These are phyloP conservation scores for Drosophila oshimai DNA, from an alignment of 1,140 invertebrate genomes.

Conservation along the genomic window DNA sequence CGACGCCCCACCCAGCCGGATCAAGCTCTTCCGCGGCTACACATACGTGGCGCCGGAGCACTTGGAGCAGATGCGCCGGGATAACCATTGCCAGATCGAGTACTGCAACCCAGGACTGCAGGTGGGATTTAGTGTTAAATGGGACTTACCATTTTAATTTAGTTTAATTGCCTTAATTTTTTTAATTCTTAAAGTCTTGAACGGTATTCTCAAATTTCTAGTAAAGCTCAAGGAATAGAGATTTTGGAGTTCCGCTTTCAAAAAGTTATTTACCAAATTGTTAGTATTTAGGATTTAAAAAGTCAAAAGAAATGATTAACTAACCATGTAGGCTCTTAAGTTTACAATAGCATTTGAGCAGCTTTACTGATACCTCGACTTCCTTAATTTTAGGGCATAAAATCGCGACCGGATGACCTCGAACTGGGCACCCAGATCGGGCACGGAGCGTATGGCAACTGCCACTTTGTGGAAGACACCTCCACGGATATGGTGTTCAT, in stretches of 20 bases:
- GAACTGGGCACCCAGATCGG: conserved; percentile 45
- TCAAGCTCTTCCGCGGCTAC: conserved; percentile 95
- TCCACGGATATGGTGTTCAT: conserved; percentile 59
- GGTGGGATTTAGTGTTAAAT: too few relatives aligned
- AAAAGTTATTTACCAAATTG: too few relatives aligned
- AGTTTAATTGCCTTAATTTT: too few relatives aligned
- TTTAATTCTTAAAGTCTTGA: too few relatives aligned
- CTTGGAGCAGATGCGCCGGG: conserved; percentile 55
- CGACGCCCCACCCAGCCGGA: conserved; percentile 91
- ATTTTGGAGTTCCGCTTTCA: too few relatives aligned
- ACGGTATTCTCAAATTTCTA: too few relatives aligned
- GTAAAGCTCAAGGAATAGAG: too few relatives aligned
- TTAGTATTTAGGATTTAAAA: too few relatives aligned
- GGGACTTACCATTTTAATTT: too few relatives aligned
- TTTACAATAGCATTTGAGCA: background rate
- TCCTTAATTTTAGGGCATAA: conserved; percentile 38
- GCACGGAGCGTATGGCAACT: conserved; percentile 63
- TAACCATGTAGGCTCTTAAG: too few relatives aligned
- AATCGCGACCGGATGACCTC: conserved; percentile 55
- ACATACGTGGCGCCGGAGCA: conserved; percentile 97
- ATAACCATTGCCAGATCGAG: conserved; percentile 57
- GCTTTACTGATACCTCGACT: background rate
- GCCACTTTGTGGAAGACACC: conserved; percentile 60
- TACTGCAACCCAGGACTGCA: conserved; percentile 60
- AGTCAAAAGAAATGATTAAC: too few relatives aligned